Percentiles rank a stretch among this genome's conserved stretches.
phyloP scores from a whole-genome alignment of 2,797 vertebrate genomes.

The Gymnoscopelus braueri region DNA sequence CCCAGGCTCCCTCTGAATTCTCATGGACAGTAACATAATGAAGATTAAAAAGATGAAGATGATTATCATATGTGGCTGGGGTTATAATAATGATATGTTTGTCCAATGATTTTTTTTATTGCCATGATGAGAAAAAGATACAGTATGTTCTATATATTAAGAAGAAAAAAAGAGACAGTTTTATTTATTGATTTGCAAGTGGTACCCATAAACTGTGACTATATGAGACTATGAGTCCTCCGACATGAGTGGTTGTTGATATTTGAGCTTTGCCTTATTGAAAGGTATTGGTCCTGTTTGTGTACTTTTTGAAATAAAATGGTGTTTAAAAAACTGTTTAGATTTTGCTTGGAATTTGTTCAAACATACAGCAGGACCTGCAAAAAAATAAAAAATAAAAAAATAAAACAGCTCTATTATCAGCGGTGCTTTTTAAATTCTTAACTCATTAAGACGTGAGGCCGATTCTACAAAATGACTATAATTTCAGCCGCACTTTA shows the following conservation, averaged over 20 bases:
- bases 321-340: constrained; percentile 83
- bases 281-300: constrained; percentile 88
- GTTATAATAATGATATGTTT: constrained; percentile 79
- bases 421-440: too few relatives aligned
- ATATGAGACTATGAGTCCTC: constrained; percentile 74
- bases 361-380: too few relatives aligned
- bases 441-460: too few relatives aligned
- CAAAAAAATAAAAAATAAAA: too few relatives aligned
- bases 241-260: constrained; percentile 82
- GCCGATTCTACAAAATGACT: too few relatives aligned
- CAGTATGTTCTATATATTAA: constrained; percentile 55
- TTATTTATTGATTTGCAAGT: constrained; percentile 81
- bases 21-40: constrained; percentile 79
- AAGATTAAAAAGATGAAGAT: constrained; percentile 50
- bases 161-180: constrained; percentile 48
- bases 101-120: constrained; percentile 65
- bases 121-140: constrained; percentile 49
- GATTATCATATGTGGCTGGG: constrained; percentile 82
- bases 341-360: too few relatives aligned
- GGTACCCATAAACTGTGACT: constrained; percentile 85
- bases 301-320: constrained; percentile 99
- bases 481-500: too few relatives aligned
- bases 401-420: too few relatives aligned
- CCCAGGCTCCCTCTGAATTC: constrained; percentile 85
- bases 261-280: constrained; percentile 92